Evolutionary conservation across 2,113 vertebrate species (phyloP), one percentile per base, ranked within the genome.

Genomic region (Sclerurus mexicanus): DNA sequence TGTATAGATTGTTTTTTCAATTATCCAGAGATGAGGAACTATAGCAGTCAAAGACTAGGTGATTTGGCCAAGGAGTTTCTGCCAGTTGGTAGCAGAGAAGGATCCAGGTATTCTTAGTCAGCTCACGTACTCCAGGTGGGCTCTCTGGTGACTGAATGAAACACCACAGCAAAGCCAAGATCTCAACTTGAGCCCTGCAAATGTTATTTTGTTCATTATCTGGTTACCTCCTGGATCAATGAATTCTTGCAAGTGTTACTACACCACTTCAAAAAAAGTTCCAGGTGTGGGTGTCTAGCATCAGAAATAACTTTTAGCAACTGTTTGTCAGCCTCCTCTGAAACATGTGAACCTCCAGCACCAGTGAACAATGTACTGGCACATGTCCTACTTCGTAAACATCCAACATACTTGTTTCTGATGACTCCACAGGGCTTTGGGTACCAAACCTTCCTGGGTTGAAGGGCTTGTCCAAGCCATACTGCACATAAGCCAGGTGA

Each of bases 381-480:
- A 64, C 0, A 0, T 14, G 37, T 24, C 44, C 28, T 66, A 1
- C 33, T 78, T 77, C 52, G 68, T 19, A 53, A 83, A 18, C 64
- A 77, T 40, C 47, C 87, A 86, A 87, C 33, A 42, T 50, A 25
- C n/a, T 69, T 76, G 35, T 85, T 80, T 91, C 59, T 92, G 58
- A 69, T 93, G 85, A 52, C 18, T 87, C 58, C 37, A 4, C 91
- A 99, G 99, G 91, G 98, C 97, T 27, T 55, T 98, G 71, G 99
- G 99, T 67, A 99, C 97, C 64, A 99, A 98, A 91, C 99, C 99
- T 4, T 98, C 98, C 66, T 99, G 99, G 99, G 98, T 98, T 64
- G 97, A 97, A 60, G 96, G 88, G 35, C 96, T 99, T 91, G 97
- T 98, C 15, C 53, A 53, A 53, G 96, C 98, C 33, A 95, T 99